Evolutionary conservation across 1,140 invertebrate genomes (phyloP).

Genomic region (Pygmarrhopalites habei): DNA sequence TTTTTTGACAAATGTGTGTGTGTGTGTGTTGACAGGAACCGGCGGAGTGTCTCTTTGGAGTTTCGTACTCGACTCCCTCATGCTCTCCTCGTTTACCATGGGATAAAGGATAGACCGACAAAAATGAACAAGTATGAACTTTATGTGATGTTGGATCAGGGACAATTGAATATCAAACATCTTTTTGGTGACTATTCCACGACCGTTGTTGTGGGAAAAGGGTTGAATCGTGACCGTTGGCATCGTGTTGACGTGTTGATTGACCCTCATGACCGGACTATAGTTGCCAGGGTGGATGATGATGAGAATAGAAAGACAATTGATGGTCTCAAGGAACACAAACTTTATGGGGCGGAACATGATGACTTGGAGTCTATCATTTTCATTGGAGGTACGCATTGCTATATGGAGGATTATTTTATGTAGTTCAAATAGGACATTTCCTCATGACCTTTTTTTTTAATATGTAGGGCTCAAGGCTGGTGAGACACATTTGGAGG

Average conservation of each 20-base stretch:
- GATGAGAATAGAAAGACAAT: conserved; percentile 62
- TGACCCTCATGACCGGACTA: conserved; percentile 68
- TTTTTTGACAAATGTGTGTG: too few relatives aligned
- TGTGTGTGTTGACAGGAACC: conserved; percentile 67
- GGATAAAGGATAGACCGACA: conserved; percentile 69
- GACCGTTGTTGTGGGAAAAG: conserved; percentile 75
- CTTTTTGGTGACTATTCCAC: conserved; percentile 78
- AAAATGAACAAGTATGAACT: conserved; percentile 70
- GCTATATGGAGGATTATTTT: too few relatives aligned
- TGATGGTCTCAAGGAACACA: conserved; percentile 67
- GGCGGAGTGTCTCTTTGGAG: conserved; percentile 77
- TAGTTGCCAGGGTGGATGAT: conserved; percentile 76
- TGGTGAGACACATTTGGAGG: conserved; percentile 71
- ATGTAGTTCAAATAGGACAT: too few relatives aligned
- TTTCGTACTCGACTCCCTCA: conserved; percentile 78
- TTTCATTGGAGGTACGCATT: conserved; percentile 68
- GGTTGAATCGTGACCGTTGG: conserved; percentile 80
- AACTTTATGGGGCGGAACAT: conserved; percentile 68
- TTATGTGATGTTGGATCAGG: conserved; percentile 81
- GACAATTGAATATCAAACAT: conserved; percentile 80
- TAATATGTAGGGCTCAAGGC: conserved; percentile 71
- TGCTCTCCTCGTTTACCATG: conserved; percentile 77
- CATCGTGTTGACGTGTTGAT: conserved; percentile 76
- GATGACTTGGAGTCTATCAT: conserved; percentile 72
- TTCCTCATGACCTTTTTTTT: conserved; percentile 8